Percentiles rank a stretch among this genome's conserved stretches.
Evolutionary conservation across 2,888 invertebrate genomes (phyloP).

Genomic region (Philhelius pedissequus): DNA sequence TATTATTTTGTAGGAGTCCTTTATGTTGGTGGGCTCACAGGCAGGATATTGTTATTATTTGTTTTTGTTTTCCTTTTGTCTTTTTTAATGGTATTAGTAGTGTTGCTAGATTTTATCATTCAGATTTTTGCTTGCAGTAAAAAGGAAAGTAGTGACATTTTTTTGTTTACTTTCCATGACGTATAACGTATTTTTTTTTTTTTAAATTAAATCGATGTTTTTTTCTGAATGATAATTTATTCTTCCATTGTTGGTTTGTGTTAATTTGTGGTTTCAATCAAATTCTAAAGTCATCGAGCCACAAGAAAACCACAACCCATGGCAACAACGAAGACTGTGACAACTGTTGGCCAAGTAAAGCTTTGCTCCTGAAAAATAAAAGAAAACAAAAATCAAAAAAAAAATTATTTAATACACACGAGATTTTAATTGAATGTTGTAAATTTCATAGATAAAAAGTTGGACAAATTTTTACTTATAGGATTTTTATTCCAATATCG

Average conservation of each 20-base stretch:
- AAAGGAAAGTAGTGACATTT: neutral
- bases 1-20: conserved; percentile 49
- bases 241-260: neutral
- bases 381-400: too few relatives aligned
- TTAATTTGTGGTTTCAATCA: conserved; percentile 49
- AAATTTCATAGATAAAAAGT: too few relatives aligned
- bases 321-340: conserved; percentile 78
- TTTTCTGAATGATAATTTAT: conserved; percentile 25
- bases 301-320: conserved; percentile 79
- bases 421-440: too few relatives aligned
- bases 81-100: neutral
- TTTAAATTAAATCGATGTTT: neutral
- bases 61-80: neutral
- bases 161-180: neutral
- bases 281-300: conserved; percentile 76
- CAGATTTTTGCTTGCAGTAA: neutral
- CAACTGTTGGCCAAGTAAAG: conserved; percentile 79
- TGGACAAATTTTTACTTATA: too few relatives aligned
- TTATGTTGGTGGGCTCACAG: conserved; percentile 55
- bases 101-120: neutral
- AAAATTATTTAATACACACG: too few relatives aligned
- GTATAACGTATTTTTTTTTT: neutral
- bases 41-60: conserved; percentile 47
- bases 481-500: too few relatives aligned
- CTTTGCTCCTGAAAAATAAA: conserved; percentile 75